Evolutionary conservation across 2,888 invertebrate species (phyloP), one percentile per base, ranked within the genome.

Genomic region (Epistrophe eligans): DNA sequence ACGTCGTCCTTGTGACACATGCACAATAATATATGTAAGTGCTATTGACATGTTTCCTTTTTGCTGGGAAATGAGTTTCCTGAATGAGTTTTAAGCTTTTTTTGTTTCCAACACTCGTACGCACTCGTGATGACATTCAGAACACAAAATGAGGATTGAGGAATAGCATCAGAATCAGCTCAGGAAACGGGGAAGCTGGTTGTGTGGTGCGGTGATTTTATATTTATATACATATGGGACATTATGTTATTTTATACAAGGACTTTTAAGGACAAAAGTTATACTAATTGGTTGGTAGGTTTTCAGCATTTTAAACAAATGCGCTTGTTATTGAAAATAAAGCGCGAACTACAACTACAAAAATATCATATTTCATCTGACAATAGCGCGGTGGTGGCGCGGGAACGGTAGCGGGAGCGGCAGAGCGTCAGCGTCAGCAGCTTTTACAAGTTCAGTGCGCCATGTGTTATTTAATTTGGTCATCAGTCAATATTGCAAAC

Each of bases 31-130:
- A 50, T 48, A 50, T 48, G 28, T 32, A 67, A 82, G 74, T 74
- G 64, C 82, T 60, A 74, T 87, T 87, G 85, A 87, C 85, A 82
- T 82, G 79, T 76, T 85, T 87, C 82, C 85, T 79, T 85, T 85
- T 74, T 79, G 73, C 77, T 82, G 77, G 50, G 74, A 82, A 87
- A 87, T 87, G 82, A 79, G 85, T 87, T 87, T 82, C 85, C 82
- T 87, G 72, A 64, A 72, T 62, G 62, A 60, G 62, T 79, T 79
- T 79, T 79, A 64, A 79, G 72, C 52, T 28, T 52, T 48, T 48
- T 17, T 67, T 50, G 45, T 32, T 35, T 38, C 67, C 24, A 38
- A 24, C 52, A 38, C 52, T 52, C 67, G 35, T 24, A 52, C 67
- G 67, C 50, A 70, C 67, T 50, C 38, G 19, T 70, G 67, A 70